These are phyloP conservation scores for Lithosia quadra DNA, from an alignment of 2,888 invertebrate genomes.

Conservation along the genomic window DNA sequence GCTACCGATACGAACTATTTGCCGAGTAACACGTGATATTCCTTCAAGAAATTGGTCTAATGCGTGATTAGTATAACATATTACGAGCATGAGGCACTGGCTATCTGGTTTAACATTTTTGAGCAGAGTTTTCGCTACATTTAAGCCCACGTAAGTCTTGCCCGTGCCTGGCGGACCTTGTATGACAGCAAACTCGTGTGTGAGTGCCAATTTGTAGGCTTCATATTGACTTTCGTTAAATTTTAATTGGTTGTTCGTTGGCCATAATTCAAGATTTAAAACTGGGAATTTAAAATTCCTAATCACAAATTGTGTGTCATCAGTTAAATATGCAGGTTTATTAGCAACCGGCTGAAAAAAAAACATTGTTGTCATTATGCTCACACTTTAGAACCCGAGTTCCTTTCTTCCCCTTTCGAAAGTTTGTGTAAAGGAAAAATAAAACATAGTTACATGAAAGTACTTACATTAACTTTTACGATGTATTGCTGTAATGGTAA, in stretches of 20 bases:
- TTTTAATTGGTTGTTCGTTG: constrained; percentile 70
- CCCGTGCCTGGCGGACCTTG: constrained; percentile 97
- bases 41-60: constrained; percentile 94
- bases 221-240: constrained; percentile 89
- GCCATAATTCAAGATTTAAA: constrained; percentile 76
- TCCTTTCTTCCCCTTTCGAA: too few relatives aligned
- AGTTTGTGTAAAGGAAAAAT: too few relatives aligned
- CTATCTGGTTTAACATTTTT: constrained; percentile 75
- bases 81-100: constrained; percentile 88
- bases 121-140: constrained; percentile 90
- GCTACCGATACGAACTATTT: constrained; percentile 90
- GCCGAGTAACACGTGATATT: constrained; percentile 84
- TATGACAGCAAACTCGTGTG: constrained; percentile 90
- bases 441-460: too few relatives aligned
- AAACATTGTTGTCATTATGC: neutral
- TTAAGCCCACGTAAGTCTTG: constrained; percentile 92
- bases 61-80: constrained; percentile 95
- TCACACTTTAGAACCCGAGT: neutral
- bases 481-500: constrained; percentile 91
- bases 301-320: constrained; percentile 41
- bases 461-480: constrained; percentile 84
- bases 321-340: constrained; percentile 59
- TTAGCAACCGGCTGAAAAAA: constrained; percentile 59
- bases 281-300: constrained; percentile 54
- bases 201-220: constrained; percentile 90